Conservation (phyloP, 2,888 invertebrate genomes). For the Acronicta psi region DNA sequence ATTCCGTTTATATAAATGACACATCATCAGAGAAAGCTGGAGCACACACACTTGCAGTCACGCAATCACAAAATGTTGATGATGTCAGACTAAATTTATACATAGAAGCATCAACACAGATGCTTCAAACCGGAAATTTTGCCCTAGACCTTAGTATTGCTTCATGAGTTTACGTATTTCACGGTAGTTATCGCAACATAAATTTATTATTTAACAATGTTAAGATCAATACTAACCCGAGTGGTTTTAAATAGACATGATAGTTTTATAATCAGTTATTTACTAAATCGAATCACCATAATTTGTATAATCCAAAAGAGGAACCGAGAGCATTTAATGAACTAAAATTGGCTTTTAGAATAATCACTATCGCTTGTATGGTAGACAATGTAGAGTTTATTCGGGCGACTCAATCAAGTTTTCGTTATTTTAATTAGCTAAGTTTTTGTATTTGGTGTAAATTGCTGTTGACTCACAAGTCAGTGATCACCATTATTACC, state of each 20-base stretch:
- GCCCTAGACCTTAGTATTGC: constrained; percentile 35
- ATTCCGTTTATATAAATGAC: background rate
- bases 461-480: constrained; percentile 60
- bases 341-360: constrained; percentile 29
- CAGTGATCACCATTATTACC: constrained; percentile 50
- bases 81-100: constrained; percentile 48
- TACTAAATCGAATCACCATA: constrained; percentile 22
- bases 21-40: constrained; percentile 24
- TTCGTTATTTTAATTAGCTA: constrained; percentile 24
- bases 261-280: no score
- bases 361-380: constrained; percentile 46
- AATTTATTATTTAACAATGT: background rate
- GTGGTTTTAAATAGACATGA: background rate
- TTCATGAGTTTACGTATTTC: constrained; percentile 19
- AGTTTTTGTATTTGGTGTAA: constrained; percentile 34
- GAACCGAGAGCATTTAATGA: constrained; percentile 25
- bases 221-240: background rate
- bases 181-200: background rate
- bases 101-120: constrained; percentile 36
- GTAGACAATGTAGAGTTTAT: constrained; percentile 34
- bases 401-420: constrained; percentile 43
- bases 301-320: constrained; percentile 21
- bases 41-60: constrained; percentile 27
- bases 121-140: constrained; percentile 44
- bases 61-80: constrained; percentile 42